Base-by-base conservation (phyloP, 2,797 vertebrate species). In the Orientallactaga sibirica region DNA sequence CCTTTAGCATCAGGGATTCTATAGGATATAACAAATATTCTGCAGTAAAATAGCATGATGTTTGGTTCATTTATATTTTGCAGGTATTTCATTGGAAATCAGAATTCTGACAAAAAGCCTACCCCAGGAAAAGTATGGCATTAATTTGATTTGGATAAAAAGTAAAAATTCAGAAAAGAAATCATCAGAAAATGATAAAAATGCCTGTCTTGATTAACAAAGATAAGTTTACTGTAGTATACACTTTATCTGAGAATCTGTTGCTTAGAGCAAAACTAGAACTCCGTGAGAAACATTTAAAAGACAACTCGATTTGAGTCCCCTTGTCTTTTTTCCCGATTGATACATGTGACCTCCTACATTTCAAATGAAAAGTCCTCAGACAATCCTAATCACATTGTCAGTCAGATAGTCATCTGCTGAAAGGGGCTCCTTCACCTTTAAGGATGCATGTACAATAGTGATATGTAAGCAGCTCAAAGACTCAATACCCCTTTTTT, bases 381-480 rank as follows among this genome's bases (percentile, higher is more conserved):
- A 97, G 96, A 98, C 96, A 96, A 96, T 98, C 97, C 97, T 98
- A 98, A 98, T 98, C 97, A 98, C 98, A 98, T 96, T 97, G 98
- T 97, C 98, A 98, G 98, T 98, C 98, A 96, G 97, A 97, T 97
- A 97, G 97, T 96, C 96, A 96, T 96, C 97, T 97, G 97, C 98
- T 97, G 97, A 98, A 98, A 98, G 97, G 90, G 97, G 96, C 97
- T 97, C 97, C 97, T 98, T 98, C 98, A 98, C 98, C 98, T 98
- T 98, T 98, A 98, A 98, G 97, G 97, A 97, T 97, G 97, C 97
- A 87, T 95, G 96, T 97, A 98, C 98, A 98, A 98, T 98, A 97
- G 97, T 97, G 98, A 98, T 98, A 98, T 97, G 97, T 97, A 98
- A 98, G 98, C 98, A 98, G 97, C 98, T 98, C 98, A 98, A 98